phyloP scores from a whole-genome alignment of 2,113 vertebrate species.

The Danionella cerebrum region DNA sequence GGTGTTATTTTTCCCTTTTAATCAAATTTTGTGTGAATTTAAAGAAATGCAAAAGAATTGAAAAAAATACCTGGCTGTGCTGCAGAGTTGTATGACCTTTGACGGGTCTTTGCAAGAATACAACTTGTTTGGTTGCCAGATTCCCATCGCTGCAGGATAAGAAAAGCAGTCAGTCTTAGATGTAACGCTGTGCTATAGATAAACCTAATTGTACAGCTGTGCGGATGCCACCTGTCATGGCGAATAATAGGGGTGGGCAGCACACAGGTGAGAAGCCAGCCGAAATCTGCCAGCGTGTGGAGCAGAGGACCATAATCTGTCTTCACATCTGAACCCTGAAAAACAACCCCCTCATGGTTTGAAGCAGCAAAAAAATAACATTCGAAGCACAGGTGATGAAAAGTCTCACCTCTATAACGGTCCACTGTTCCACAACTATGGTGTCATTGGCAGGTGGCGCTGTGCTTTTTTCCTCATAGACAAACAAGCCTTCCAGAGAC shows the following conservation, averaged over 20 bases:
- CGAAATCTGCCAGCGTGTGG: slow-evolving; percentile 92
- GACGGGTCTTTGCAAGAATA: slow-evolving; percentile 91
- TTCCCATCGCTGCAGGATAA: slow-evolving; percentile 81
- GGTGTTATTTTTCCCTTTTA: too few relatives aligned
- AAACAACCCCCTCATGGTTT: neutral
- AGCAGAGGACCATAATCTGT: slow-evolving; percentile 91
- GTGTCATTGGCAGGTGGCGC: slow-evolving; percentile 80
- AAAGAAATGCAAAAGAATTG: neutral
- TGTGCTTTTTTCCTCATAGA: slow-evolving; percentile 83
- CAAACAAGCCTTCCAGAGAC: slow-evolving; percentile 88
- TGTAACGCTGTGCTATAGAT: neutral
- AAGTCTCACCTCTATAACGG: slow-evolving; percentile 82
- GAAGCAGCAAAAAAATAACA: neutral
- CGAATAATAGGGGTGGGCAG: slow-evolving; percentile 86
- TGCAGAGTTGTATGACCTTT: slow-evolving; percentile 37
- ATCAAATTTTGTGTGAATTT: too few relatives aligned
- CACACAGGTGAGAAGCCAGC: slow-evolving; percentile 93
- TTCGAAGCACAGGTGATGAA: neutral
- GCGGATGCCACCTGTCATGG: slow-evolving; percentile 79
- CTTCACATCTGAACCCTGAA: slow-evolving; percentile 82
- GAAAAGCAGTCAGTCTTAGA: neutral
- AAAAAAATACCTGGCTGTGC: slow-evolving; percentile 57
- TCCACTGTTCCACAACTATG: slow-evolving; percentile 97
- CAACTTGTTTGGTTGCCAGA: slow-evolving; percentile 89
- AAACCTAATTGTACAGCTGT: neutral